Evolutionary conservation across 2,113 vertebrate species (phyloP).

Genomic region (Miniopterus natalensis): DNA sequence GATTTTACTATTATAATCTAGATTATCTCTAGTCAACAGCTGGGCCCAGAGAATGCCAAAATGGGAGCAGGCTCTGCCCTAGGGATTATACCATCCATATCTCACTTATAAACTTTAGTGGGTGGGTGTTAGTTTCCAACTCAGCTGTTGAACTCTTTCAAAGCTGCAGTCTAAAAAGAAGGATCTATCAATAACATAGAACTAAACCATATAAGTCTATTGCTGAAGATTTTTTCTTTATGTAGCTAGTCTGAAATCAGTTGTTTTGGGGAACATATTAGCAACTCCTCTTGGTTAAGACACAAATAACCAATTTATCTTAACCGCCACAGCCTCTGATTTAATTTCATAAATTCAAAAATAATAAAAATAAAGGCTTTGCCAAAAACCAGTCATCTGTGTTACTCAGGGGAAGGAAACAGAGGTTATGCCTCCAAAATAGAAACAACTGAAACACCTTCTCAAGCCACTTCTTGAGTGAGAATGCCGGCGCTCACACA

Average conservation of each 20-base stretch:
- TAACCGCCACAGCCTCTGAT: not conserved
- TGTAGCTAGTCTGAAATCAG: not conserved
- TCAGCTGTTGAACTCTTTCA: constrained; percentile 70
- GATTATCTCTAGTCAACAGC: constrained; percentile 76
- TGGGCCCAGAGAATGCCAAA: constrained; percentile 70
- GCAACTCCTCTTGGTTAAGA: not conserved
- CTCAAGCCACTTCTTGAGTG: not conserved
- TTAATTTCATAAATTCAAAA: constrained; percentile 55
- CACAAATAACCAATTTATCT: not conserved
- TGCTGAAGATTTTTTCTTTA: not conserved
- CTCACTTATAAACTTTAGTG: constrained; percentile 45
- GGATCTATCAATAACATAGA: constrained; percentile 6
- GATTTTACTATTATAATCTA: constrained; percentile 56
- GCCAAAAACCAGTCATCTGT: not conserved
- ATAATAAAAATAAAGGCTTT: constrained; percentile 47
- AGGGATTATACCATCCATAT: constrained; percentile 46
- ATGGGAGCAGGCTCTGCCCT: constrained; percentile 6
- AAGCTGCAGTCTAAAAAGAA: constrained; percentile 66
- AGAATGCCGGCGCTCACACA: not conserved
- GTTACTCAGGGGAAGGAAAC: constrained; percentile 1
- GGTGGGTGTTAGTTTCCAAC: constrained; percentile 42
- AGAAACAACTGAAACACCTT: constrained; percentile 1
- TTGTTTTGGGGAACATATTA: constrained; percentile 1
- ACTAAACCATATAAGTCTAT: not conserved
- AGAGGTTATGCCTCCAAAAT: constrained; percentile 13